Conservation (phyloP, 2,797 vertebrate species). For the Galagoides demidoff region DNA sequence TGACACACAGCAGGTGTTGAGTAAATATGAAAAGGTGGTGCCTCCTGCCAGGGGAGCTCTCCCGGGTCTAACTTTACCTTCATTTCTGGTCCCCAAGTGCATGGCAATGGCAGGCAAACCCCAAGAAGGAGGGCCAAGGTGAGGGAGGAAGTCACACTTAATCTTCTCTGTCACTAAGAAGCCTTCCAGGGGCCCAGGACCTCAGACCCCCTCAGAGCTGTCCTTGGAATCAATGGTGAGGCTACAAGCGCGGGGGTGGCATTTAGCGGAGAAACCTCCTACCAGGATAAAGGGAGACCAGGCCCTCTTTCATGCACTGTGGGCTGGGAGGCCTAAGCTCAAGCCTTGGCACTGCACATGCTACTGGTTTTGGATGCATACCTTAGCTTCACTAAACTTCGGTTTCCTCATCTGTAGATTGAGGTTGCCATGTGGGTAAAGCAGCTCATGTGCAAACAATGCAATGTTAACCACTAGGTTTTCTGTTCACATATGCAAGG, state of each 20-base stretch:
- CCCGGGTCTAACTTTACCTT: not conserved
- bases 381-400: not conserved
- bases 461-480: not conserved
- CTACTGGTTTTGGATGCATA: not conserved
- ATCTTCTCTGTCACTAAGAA: not conserved
- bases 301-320: not conserved
- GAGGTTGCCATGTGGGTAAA: not conserved
- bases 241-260: not conserved
- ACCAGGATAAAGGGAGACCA: not conserved
- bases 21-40: not conserved
- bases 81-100: not conserved
- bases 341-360: not conserved
- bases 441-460: not conserved
- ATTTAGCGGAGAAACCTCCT: not conserved
- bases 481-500: not conserved
- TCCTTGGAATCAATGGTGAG: not conserved
- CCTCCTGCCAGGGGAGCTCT: not conserved
- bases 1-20: not conserved
- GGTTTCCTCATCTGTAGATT: slow-evolving; percentile 9
- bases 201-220: not conserved
- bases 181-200: not conserved
- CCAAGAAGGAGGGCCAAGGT: not conserved
- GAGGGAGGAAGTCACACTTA: not conserved
- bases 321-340: not conserved
- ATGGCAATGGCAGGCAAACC: not conserved